Conservation (phyloP, 2,888 invertebrate genomes). For the Sarcophaga caerulescens region DNA sequence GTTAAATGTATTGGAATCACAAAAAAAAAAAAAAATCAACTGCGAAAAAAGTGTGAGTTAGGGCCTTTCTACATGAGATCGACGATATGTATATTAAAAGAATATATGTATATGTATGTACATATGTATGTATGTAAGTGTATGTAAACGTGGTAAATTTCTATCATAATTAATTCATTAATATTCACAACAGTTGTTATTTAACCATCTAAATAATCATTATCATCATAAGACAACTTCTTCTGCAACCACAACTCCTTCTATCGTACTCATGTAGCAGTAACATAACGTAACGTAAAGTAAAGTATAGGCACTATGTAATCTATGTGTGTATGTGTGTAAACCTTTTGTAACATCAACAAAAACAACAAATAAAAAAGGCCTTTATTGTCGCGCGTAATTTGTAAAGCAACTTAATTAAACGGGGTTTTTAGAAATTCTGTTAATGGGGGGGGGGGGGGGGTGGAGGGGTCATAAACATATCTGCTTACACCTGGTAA, state of each 20-base stretch:
- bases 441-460: background rate
- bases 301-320: too few species aligned
- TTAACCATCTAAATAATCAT: background rate
- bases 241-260: background rate
- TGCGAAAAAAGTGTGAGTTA: too few species aligned
- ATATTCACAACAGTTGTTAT: slow-evolving; percentile 33
- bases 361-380: background rate
- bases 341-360: background rate
- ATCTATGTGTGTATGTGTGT: background rate
- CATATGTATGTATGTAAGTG: background rate
- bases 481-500: too few species aligned
- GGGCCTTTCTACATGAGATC: too few species aligned
- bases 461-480: too few species aligned
- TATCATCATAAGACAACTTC: background rate
- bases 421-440: slow-evolving; percentile 35
- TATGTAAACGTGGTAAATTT: slow-evolving; percentile 7
- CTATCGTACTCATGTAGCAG: background rate
- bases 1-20: too few species aligned
- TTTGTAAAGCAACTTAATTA: slow-evolving; percentile 44
- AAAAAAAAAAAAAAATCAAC: too few species aligned
- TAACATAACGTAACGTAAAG: too few species aligned
- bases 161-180: slow-evolving; percentile 50
- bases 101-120: background rate
- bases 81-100: too few species aligned
- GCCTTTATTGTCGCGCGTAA: slow-evolving; percentile 7